These are phyloP conservation scores for Porites rus DNA, from an alignment of 92 coral and sea anemone genomes.

Conservation along the genomic window DNA sequence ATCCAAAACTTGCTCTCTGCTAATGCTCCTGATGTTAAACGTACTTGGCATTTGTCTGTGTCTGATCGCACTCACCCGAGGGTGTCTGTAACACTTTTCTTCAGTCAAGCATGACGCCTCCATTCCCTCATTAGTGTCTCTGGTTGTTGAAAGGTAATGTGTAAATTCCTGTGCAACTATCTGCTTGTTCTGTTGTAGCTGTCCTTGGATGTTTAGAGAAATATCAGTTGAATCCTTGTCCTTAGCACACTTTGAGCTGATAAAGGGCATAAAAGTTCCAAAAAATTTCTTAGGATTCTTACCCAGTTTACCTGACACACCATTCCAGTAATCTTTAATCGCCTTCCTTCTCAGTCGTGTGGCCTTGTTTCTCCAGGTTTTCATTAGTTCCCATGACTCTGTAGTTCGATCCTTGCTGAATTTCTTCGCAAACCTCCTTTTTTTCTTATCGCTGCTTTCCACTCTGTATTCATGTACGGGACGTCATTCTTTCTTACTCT, in stretches of 20 bases:
- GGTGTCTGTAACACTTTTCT: not conserved
- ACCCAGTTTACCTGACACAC: not conserved
- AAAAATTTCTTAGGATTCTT: constrained; percentile 5
- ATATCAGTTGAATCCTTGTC: not conserved
- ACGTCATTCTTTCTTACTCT: constrained; percentile 4
- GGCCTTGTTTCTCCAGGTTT: no score
- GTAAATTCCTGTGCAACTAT: constrained; percentile 15
- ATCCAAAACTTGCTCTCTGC: no score
- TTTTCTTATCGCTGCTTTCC: constrained; percentile 18
- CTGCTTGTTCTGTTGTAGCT: constrained; percentile 1
- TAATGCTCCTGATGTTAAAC: constrained; percentile 12
- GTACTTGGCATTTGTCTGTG: constrained; percentile 1
- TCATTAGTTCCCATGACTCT: not conserved
- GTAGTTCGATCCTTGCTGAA: constrained; percentile 1
- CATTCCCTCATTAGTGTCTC: constrained; percentile 7
- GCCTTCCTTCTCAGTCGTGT: not conserved
- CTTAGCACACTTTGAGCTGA: not conserved
- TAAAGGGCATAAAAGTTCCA: constrained; percentile 7
- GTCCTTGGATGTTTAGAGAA: no score
- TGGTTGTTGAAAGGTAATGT: constrained; percentile 2
- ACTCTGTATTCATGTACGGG: constrained; percentile 10
- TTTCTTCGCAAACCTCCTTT: constrained; percentile 8
- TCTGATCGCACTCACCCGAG: not conserved
- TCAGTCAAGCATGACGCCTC: constrained; percentile 13
- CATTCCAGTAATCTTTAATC: constrained; percentile 11